Conservation (phyloP, 2,888 invertebrate species). For the Sminthurinus aureus region DNA sequence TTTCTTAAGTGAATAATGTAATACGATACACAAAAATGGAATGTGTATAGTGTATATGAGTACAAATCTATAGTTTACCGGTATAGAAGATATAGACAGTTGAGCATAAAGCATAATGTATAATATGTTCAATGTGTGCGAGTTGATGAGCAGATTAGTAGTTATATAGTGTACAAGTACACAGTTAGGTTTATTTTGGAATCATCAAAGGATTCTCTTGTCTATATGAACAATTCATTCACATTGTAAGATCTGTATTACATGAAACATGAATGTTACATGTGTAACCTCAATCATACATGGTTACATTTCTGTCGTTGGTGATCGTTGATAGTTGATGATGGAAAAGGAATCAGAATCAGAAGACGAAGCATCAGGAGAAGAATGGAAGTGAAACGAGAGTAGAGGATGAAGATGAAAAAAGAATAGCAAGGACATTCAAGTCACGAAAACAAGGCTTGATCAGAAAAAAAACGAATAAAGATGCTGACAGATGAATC, state of each 20-base stretch:
- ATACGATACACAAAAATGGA: no score
- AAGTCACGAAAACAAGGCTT: not conserved
- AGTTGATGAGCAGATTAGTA: not conserved
- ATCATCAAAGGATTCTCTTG: not conserved
- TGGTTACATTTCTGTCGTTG: not conserved
- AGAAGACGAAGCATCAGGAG: not conserved
- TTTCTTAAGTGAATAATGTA: no score
- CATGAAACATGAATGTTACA: no score
- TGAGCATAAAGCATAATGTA: no score
- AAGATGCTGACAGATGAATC: slow-evolving; percentile 2
- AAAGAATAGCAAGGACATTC: not conserved
- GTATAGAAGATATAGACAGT: no score
- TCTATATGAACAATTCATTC: no score
- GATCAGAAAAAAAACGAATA: not conserved
- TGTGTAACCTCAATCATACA: no score
- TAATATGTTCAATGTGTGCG: no score
- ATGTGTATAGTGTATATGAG: no score
- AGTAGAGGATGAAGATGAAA: not conserved
- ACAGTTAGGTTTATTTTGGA: not conserved
- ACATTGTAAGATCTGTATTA: no score
- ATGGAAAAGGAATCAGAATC: not conserved
- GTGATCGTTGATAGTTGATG: not conserved
- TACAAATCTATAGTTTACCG: no score
- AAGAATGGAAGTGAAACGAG: not conserved
- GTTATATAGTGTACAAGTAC: not conserved